These are phyloP conservation scores for Cepaea nemoralis DNA, from an alignment of 1,140 invertebrate genomes.

Conservation along the genomic window DNA sequence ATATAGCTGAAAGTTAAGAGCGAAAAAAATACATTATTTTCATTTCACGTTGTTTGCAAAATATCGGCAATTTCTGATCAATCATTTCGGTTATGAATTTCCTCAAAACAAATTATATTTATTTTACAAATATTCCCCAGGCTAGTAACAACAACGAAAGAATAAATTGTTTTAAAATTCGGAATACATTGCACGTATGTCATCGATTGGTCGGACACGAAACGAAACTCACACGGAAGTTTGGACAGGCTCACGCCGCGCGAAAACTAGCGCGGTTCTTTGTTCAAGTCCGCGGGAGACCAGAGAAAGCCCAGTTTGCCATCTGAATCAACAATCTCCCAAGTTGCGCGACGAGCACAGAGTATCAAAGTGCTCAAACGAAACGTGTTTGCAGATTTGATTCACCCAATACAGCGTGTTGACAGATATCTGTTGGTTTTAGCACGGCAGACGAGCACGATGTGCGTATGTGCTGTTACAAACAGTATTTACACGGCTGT, in stretches of 20 bases:
- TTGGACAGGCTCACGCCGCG: background rate
- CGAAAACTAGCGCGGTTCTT: background rate
- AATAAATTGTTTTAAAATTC: background rate
- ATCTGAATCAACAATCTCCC: constrained; percentile 6
- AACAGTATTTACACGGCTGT: constrained; percentile 11
- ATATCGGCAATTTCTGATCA: background rate
- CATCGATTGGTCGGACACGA: background rate
- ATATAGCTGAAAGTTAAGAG: too few relatives aligned
- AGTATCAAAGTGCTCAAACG: background rate
- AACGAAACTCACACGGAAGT: background rate
- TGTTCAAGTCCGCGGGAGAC: background rate
- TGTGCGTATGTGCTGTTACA: background rate
- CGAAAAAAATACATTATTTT: too few relatives aligned
- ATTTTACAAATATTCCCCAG: background rate
- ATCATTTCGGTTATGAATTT: background rate
- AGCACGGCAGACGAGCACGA: background rate
- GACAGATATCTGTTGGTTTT: constrained; percentile 18
- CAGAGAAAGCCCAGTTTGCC: background rate
- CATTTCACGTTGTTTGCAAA: background rate
- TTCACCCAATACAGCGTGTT: background rate
- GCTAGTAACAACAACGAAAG: background rate
- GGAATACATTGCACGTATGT: background rate
- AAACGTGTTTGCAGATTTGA: background rate
- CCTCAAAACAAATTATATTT: background rate
- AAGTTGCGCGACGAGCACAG: background rate